Evolutionary conservation across 2,888 invertebrate species (phyloP), one percentile per base, ranked within the genome.

Genomic region (Acleris holmiana): DNA sequence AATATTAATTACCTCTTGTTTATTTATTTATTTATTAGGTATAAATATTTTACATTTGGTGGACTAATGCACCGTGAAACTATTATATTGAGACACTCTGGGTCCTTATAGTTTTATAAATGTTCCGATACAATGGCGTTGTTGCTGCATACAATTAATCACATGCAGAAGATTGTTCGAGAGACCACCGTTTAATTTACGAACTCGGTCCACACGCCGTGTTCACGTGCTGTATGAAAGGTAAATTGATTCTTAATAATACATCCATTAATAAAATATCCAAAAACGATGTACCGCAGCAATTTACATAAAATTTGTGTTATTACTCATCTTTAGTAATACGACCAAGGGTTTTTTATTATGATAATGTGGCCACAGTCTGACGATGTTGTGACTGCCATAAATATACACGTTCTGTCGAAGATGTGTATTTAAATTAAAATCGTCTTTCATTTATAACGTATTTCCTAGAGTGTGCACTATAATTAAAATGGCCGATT

Each of bases 241-340:
- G 78, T 75, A 89, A 89, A 91, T 90, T 90, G 88, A 85, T 87
- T 87, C 81, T 89, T 90, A 90, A 90, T 88, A 85, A 83, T 77
- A 75, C 68, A 73, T 73, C 73, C 80, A 83, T 87, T 81, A 83
- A 83, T 84, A 84, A 81, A 84, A 83, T 82, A 77, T 73, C 84
- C 84, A 79, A 85, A 87, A 81, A 71, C 72, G 80, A 73, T 76
- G 69, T 58, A 74, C 71, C 70, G 70, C 68, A 67, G 75, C 77
- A 83, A 86, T 89, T 87, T 88, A 72, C 86, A 84, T 86, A 78
- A 76, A 78, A 83, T 83, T 84, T 78, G 79, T 79, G 77, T 77
- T 71, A 70, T 76, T 76, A 73, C 68, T 70, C 66, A 69, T 57
- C 72, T 73, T 71, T 66, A 64, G 68, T 71, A 56, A 67, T 68